Evolutionary conservation across 2,797 vertebrate species (phyloP), one percentile per base, ranked within the genome.

Genomic region (Hapalemur alaotrensis): DNA sequence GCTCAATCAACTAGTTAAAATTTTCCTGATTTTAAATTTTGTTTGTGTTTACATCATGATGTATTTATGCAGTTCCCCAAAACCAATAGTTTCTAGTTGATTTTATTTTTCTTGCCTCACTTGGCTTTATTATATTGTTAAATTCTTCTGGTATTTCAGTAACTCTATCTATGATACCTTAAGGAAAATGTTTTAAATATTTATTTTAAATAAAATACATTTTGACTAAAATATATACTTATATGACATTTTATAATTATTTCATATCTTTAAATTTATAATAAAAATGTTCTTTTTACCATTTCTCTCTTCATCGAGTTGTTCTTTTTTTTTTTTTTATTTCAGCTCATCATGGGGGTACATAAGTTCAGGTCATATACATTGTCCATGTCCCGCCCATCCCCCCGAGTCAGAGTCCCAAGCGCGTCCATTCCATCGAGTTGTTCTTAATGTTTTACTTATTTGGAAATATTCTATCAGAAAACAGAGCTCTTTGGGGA

Each of bases 401-500:
- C n/a, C n/a, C n/a, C n/a, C n/a, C n/a, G n/a, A n/a, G n/a, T n/a
- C n/a, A n/a, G n/a, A n/a, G n/a, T n/a, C n/a, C n/a, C n/a, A n/a
- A n/a, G n/a, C n/a, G n/a, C n/a, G n/a, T n/a, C n/a, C n/a, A n/a
- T n/a, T n/a, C n/a, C n/a, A n/a, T n/a, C n/a, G n/a, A n/a, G n/a
- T 67, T 85, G 11, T 65, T 94, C 67, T 93, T 46, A 54, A 84
- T 25, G 48, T 89, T 96, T 82, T 96, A 97, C 91, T 93, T 95
- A 96, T 90, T 97, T 97, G 93, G 93, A 96, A 91, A 95, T 89
- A 93, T n/a, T 94, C 70, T 93, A 80, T 89, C 86, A 96, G 65
- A 73, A 94, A 92, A 88, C 52, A 96, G 81, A 95, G 67, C 69
- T 95, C 89, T 95, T 92, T 14, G 72, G 80, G 83, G 75, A 91